Evolutionary conservation across 1,140 invertebrate species (phyloP), one percentile per base, ranked within the genome.

Genomic region (Drosophila arizonae): DNA sequence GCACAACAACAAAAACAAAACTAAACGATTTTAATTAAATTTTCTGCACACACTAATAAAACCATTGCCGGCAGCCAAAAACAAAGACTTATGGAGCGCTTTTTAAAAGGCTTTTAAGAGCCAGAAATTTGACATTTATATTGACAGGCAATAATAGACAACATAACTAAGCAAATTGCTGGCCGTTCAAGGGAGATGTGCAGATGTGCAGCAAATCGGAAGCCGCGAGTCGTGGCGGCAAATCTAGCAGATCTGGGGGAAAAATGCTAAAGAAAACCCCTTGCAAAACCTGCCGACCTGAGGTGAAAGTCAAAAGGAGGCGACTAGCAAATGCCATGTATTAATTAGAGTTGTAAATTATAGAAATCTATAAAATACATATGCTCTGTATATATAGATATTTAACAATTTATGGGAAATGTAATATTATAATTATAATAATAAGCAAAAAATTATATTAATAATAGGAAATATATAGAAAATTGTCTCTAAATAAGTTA

Each of bases 111-210:
- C 84, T 68, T 84, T 88, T 88, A 88, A 84, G 70, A 77, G 77
- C 45, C 62, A 63, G 36, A 65, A 65, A 67, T 80, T 88, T 89
- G 88, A 90, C 88, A 90, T 90, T 90, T 90, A 90, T 90, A 90
- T 85, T 86, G 88, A 90, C 88, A 89, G 80, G 77, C 85, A 79
- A 88, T 88, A 88, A 88, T 88, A 84, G 84, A 87, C 84, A 88
- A 87, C 84, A 88, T 87, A 88, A 87, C 82, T 87, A 87, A 79
- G 71, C 45, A 70, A 71, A 63, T 36, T 54, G 21, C 13, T 26
- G 28, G 55, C 10, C n/a, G 52, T 21, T 28, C 21, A 21, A 13
- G 46, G 43, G 46, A 63, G 61, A 3, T 17, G 57, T 50, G 3
- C 5, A 26, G 3, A 36, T 28, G n/a, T n/a, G n/a, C 54, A 62